phyloP scores from a whole-genome alignment of 30 jellyfish, hydroid and myxozoan species.

The Turritopsis rubra region DNA sequence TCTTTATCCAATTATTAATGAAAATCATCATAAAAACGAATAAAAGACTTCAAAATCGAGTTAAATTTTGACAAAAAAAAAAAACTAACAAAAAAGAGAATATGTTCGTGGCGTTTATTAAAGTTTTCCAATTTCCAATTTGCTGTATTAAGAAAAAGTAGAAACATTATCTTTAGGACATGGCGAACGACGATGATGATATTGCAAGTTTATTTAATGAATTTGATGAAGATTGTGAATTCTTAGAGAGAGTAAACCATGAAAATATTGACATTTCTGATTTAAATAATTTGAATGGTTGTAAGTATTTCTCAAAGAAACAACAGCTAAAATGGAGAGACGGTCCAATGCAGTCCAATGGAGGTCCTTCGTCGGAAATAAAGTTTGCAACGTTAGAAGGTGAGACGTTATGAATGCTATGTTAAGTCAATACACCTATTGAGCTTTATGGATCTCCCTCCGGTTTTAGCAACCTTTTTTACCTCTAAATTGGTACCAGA shows the following conservation, averaged over 20 bases:
- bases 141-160: no score
- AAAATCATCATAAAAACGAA: no score
- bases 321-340: background rate
- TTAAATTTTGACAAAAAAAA: no score
- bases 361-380: background rate
- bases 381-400: background rate
- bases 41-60: no score
- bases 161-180: background rate
- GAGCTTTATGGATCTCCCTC: no score
- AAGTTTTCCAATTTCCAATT: no score
- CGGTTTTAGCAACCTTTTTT: no score
- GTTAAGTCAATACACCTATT: background rate
- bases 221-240: background rate
- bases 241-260: background rate
- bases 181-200: background rate
- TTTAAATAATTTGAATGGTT: background rate
- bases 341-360: background rate
- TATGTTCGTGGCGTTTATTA: no score
- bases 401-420: background rate
- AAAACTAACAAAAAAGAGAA: no score
- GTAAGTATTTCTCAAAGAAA: background rate
- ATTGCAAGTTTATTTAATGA: background rate
- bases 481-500: no score
- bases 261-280: background rate
- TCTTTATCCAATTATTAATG: no score